A percentile compares a stretch with the other conserved stretches of the same genome.
Evolutionary conservation across 2,113 vertebrate species (phyloP).

Genomic region (Panurus biarmicus): DNA sequence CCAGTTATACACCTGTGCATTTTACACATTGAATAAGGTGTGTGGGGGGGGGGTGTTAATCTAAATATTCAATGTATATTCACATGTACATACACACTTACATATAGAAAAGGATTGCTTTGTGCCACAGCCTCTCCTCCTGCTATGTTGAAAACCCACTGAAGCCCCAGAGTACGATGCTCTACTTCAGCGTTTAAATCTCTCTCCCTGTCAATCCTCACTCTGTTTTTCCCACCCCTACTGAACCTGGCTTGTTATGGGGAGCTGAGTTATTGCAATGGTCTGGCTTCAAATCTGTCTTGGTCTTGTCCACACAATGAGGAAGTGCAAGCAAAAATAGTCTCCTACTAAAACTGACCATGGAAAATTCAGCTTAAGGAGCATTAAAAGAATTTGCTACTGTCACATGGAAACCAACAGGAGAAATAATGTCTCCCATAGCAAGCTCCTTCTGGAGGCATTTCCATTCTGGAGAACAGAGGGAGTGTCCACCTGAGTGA

Average conservation of each 20-base stretch:
- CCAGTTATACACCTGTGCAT: neutral
- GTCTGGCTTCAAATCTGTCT: conserved; percentile 32
- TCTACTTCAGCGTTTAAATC: neutral
- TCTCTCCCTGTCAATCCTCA: neutral
- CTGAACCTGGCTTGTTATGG: neutral
- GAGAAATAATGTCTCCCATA: neutral
- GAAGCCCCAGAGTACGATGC: neutral
- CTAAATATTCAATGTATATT: neutral
- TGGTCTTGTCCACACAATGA: neutral
- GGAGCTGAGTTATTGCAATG: conserved; percentile 9
- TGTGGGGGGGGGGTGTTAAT: fast-evolving
- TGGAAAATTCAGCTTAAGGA: conserved; percentile 48
- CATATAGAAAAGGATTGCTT: neutral
- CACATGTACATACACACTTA: fast-evolving
- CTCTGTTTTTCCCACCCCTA: neutral
- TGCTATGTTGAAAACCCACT: neutral
- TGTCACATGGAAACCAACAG: neutral
- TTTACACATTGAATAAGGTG: neutral
- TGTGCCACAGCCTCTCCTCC: neutral
- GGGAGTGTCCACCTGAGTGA: fast-evolving
- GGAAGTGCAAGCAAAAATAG: conserved; percentile 22
- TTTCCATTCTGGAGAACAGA: neutral
- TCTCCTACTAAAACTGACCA: conserved; percentile 40
- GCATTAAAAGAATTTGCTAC: conserved; percentile 47
- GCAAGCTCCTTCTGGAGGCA: neutral